A percentile compares a stretch with the other conserved stretches of the same genome.
These are phyloP conservation scores for Drosophila watanabei DNA, from an alignment of 1,140 invertebrate genomes.

Conservation along the genomic window DNA sequence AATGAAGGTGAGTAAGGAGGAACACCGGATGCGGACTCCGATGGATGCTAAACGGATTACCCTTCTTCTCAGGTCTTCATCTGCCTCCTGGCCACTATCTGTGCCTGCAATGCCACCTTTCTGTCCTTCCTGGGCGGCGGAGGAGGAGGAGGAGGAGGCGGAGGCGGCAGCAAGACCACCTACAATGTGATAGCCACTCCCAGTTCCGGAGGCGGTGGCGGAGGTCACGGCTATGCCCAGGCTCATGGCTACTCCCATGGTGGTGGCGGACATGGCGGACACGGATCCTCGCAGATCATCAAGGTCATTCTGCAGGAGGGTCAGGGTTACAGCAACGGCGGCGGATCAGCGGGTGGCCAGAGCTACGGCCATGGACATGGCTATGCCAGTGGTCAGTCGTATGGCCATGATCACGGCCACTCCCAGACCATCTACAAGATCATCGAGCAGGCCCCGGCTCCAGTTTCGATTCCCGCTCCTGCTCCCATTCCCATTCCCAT, in stretches of 20 bases:
- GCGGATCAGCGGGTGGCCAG: slow-evolving; percentile 36
- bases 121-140: slow-evolving; percentile 76
- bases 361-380: slow-evolving; percentile 46
- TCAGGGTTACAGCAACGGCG: slow-evolving; percentile 55
- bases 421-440: slow-evolving; percentile 69
- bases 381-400: slow-evolving; percentile 24
- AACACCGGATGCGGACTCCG: slow-evolving; percentile 26
- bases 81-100: slow-evolving; percentile 70
- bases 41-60: slow-evolving; percentile 40
- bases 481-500: slow-evolving; percentile 38
- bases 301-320: slow-evolving; percentile 73
- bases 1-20: slow-evolving; percentile 73
- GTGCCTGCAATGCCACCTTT: slow-evolving; percentile 73
- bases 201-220: slow-evolving; percentile 38
- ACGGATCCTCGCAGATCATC: slow-evolving; percentile 60
- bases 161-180: slow-evolving; percentile 56
- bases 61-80: slow-evolving; percentile 60
- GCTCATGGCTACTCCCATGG: slow-evolving; percentile 43
- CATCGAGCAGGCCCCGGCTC: slow-evolving; percentile 61
- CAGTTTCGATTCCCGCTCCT: background rate
- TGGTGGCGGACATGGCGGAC: slow-evolving; percentile 41
- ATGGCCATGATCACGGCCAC: slow-evolving; percentile 39
- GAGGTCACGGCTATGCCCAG: slow-evolving; percentile 35
- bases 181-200: slow-evolving; percentile 73
- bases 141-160: slow-evolving; percentile 47